phyloP scores from a whole-genome alignment of 2,113 vertebrate genomes.

The Rattus rattus region DNA sequence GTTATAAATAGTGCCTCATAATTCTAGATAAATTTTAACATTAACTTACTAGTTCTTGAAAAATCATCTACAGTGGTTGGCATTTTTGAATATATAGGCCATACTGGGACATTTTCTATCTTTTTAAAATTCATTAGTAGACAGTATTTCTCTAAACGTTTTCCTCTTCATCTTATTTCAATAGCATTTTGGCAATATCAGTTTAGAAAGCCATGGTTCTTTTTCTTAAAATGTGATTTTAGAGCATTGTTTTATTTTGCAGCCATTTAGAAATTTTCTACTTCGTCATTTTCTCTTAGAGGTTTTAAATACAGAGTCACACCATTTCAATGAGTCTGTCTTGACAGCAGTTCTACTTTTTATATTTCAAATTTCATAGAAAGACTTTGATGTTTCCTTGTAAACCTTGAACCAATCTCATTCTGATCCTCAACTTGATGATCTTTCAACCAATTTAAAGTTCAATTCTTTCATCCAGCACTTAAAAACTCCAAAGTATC shows the following conservation, averaged over 20 bases:
- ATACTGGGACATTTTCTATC: neutral
- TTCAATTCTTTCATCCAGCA: neutral
- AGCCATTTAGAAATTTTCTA: neutral
- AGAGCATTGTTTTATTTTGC: neutral
- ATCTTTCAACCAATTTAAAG: neutral
- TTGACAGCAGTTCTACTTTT: neutral
- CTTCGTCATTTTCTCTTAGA: neutral
- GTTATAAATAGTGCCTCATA: neutral
- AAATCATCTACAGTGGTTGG: neutral
- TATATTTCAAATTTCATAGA: neutral
- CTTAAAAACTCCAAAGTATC: neutral
- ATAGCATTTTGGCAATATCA: neutral
- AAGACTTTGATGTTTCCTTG: neutral
- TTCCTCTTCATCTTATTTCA: neutral
- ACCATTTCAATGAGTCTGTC: neutral
- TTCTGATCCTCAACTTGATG: neutral
- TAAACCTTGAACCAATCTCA: neutral
- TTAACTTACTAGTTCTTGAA: neutral
- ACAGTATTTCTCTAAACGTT: neutral
- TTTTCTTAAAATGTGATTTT: neutral
- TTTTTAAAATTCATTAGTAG: neutral
- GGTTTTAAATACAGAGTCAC: neutral
- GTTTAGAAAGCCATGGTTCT: neutral
- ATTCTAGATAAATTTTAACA: neutral
- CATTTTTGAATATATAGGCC: neutral